Base-by-base conservation (phyloP, 2,113 vertebrate species). In the Catagonus wagneri region DNA sequence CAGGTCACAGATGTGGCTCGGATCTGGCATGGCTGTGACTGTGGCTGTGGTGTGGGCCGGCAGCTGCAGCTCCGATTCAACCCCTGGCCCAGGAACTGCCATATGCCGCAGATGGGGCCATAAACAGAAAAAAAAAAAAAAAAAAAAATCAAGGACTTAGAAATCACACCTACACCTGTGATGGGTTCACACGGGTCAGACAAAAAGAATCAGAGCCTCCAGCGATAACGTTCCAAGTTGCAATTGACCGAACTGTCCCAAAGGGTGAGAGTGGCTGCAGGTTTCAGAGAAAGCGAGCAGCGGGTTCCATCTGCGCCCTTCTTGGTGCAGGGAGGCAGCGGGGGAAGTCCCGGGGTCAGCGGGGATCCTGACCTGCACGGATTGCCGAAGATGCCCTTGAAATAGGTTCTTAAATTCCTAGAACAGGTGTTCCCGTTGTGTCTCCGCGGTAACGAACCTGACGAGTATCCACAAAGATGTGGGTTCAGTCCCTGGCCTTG, bases 361-460 rank as follows among this genome's bases (percentile, higher is more conserved):
- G 16, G 23, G 32, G 23, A 23, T 2, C 4, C 20, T 14, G 22
- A 68, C 81, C 60, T 14, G 20, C 61, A 20, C 0, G 0, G 3
- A 2, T 11, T 36, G 50, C 14, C 58, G 52, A 56, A n/a, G 90
- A n/a, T 20, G 7, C 44, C 39, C 66, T 76, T 44, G 60, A 60
- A 90, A 56, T 23, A 8, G 14, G 52, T 25, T 60, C 27, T 68
- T 27, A 32, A 16, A 20, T 23, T 71, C 61, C 52, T n/a, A 16
- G 75, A 79, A 74, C 68, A 58, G 44, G 44, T 6, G 44, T 44
- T 44, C 44, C 44, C 44, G 44, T 44, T 8, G 8, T 44, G 44
- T 4, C 44, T 44, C 44, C 4, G 44, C 8, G 44, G 5, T 44
- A 6, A 44, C 44, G 44, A 44, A 44, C 44, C 44, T 8, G 44